Percentiles rank a stretch among this genome's conserved stretches.
Conservation (phyloP, 2,797 vertebrate genomes). For the Gymnoscopelus microlampas region DNA sequence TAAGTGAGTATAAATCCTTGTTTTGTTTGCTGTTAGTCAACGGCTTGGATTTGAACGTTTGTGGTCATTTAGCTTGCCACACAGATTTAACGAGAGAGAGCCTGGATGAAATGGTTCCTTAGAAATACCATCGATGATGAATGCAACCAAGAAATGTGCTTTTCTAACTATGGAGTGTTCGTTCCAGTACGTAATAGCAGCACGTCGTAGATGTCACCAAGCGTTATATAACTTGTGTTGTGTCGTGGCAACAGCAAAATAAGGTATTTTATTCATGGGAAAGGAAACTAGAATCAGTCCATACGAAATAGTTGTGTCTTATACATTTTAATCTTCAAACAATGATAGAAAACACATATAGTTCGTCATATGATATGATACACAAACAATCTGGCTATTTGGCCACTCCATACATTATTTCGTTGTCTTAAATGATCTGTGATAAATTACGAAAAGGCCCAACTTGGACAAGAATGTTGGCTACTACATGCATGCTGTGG, state of each 20-base stretch:
- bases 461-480: neutral
- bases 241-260: slow-evolving; percentile 41
- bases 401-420: too few relatives aligned
- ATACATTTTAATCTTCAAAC: neutral
- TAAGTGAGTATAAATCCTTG: slow-evolving; percentile 45
- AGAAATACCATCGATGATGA: slow-evolving; percentile 6
- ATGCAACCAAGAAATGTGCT: neutral
- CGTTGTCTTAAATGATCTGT: too few relatives aligned
- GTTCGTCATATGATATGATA: neutral
- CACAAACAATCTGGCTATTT: neutral
- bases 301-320: too few relatives aligned
- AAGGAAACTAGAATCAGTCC: neutral
- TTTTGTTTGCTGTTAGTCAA: slow-evolving; percentile 30
- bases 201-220: slow-evolving; percentile 50
- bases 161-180: slow-evolving; percentile 11
- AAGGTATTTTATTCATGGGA: slow-evolving; percentile 35
- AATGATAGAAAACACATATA: neutral
- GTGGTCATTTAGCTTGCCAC: slow-evolving; percentile 51
- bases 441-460: neutral
- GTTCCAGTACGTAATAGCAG: slow-evolving; percentile 55
- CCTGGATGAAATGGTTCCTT: slow-evolving; percentile 24
- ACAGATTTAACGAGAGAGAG: slow-evolving; percentile 29
- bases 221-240: slow-evolving; percentile 67
- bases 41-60: slow-evolving; percentile 59
- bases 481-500: neutral